Evolutionary conservation across 2,113 vertebrate species (phyloP).

Genomic region (Lampris incognitus): DNA sequence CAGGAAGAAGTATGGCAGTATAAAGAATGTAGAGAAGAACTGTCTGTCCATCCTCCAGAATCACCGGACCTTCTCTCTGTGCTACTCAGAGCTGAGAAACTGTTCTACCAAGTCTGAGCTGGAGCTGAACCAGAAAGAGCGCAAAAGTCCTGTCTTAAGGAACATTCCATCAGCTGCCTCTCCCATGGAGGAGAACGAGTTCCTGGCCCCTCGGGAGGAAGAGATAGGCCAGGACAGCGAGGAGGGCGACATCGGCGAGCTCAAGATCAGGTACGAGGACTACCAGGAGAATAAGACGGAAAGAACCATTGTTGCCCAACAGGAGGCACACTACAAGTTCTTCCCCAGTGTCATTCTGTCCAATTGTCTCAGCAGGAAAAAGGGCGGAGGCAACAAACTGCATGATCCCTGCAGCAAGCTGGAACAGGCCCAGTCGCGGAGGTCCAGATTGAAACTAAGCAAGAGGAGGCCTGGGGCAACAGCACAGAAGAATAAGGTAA

Average conservation of each 20-base stretch:
- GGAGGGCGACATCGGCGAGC: constrained; percentile 91
- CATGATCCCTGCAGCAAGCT: constrained; percentile 81
- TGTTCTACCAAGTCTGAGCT: constrained; percentile 85
- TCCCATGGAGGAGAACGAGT: constrained; percentile 61
- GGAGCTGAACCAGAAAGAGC: constrained; percentile 86
- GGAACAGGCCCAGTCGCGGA: constrained; percentile 82
- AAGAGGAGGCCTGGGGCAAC: constrained; percentile 84
- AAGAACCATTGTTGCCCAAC: constrained; percentile 91
- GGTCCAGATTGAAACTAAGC: constrained; percentile 87
- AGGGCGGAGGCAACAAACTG: constrained; percentile 71
- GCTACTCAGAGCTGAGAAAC: constrained; percentile 87
- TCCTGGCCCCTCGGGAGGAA: constrained; percentile 58
- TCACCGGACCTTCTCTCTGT: constrained; percentile 85
- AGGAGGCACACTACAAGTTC: constrained; percentile 98
- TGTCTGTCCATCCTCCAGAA: constrained; percentile 81
- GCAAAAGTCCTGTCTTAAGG: constrained; percentile 71
- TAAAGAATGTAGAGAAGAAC: constrained; percentile 91
- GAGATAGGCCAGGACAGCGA: constrained; percentile 78
- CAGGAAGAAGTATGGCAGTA: constrained; percentile 88
- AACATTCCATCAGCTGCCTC: constrained; percentile 64
- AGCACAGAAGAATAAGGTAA: constrained; percentile 74
- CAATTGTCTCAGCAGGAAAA: constrained; percentile 94
- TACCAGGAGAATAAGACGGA: constrained; percentile 96
- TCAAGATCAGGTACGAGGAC: constrained; percentile 97
- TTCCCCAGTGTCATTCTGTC: constrained; percentile 98